Base-by-base conservation (phyloP, 2,888 invertebrate genomes). In the Heliconius ethilla region DNA sequence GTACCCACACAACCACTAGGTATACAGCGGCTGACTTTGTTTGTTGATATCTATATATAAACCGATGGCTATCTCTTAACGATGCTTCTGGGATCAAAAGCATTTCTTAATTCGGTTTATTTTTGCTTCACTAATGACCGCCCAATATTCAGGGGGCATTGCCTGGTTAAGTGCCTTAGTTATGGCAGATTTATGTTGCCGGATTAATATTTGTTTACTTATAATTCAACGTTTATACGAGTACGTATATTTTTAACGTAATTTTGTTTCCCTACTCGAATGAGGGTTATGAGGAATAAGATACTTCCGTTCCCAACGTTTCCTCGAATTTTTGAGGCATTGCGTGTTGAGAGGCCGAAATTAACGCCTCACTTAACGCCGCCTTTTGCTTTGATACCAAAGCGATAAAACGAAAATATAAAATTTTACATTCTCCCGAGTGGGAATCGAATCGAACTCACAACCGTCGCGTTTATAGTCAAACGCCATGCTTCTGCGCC, bases 41-140 rank as follows among this genome's bases (percentile, higher is more conserved):
- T 70, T 37, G 65, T 59, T 45, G 55, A 29, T 55, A 13, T 72
- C 70, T 72, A 72, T 51, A 55, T 72, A 33, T 72, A 33, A 33
- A n/a, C 1, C 72, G 18, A 72, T 33, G 72, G 55, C 7, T 72
- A 59, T 37, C 72, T 33, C 59, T 59, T 75, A 75, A 45, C 37
- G 67, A 27, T 37, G 69, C 62, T 63, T 33, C 75, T 75, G 22
- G 40, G 62, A 69, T 70, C 29, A 40, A 51, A 70, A 27, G 59
- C 59, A 37, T 66, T 63, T 59, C 63, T 65, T 45, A 69, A 75
- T 75, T 45, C 63, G 51, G 63, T 78, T 75, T 75, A 78, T 78
- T 75, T 78, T 75, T 51, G 40, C 67, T 29, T 25, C 70, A 75
- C 65, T 75, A 72, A 78, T 70, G 70, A 55, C 33, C 25, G 45